A percentile compares a stretch with the other conserved stretches of the same genome.
Conservation (phyloP, 2,888 invertebrate genomes). For the Leistus spinibarbis region DNA sequence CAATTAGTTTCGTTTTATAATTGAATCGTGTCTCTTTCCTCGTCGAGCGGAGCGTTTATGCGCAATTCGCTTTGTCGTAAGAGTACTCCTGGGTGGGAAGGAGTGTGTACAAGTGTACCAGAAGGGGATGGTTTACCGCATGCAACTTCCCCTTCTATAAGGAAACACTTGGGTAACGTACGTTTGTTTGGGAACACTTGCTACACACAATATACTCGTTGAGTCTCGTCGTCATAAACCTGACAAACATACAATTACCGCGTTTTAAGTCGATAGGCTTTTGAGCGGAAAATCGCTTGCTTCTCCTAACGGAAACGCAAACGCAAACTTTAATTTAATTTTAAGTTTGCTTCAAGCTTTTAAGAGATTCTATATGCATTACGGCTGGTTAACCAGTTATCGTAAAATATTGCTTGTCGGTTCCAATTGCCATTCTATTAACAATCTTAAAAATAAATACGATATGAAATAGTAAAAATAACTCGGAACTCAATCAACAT, state of each 20-base stretch:
- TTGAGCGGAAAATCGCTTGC: neutral
- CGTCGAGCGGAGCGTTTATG: neutral
- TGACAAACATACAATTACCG: neutral
- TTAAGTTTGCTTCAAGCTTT: neutral
- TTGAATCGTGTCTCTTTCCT: conserved; percentile 6
- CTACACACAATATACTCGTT: neutral
- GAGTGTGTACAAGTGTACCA: neutral
- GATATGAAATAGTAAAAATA: too few relatives aligned
- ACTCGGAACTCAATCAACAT: too few relatives aligned
- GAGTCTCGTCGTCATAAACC: neutral
- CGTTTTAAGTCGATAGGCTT: neutral
- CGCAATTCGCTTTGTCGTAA: neutral
- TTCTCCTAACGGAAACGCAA: neutral
- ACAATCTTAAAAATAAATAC: too few relatives aligned
- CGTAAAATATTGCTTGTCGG: neutral
- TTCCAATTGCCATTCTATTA: too few relatives aligned
- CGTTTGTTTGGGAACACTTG: neutral
- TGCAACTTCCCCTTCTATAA: neutral
- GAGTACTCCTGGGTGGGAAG: neutral
- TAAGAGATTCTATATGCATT: neutral
- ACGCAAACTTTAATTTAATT: neutral
- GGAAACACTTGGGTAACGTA: neutral
- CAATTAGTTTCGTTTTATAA: conserved; percentile 8
- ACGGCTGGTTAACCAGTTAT: neutral
- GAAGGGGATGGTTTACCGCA: neutral